phyloP scores from a whole-genome alignment of 2,797 vertebrate species.

The Paguma larvata region DNA sequence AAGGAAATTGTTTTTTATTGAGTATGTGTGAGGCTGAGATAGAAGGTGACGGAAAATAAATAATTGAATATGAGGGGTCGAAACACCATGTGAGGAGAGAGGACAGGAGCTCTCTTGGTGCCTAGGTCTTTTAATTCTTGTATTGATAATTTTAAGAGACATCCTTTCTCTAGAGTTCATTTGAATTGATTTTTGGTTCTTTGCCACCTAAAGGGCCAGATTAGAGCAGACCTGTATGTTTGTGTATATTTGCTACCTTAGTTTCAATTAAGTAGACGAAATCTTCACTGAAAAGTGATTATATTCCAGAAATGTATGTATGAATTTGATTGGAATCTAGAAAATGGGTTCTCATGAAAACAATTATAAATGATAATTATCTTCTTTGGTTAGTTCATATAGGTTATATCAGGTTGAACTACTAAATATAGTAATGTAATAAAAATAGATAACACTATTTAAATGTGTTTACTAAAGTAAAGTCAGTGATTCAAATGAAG shows the following conservation, averaged over 20 bases:
- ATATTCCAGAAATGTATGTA: conserved; percentile 37
- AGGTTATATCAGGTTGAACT: conserved; percentile 42
- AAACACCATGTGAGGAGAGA: not conserved
- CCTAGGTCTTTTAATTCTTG: not conserved
- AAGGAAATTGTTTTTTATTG: not conserved
- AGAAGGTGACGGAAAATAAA: not conserved
- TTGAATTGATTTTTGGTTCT: conserved; percentile 38
- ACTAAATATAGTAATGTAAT: conserved; percentile 44
- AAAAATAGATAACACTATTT: conserved; percentile 17
- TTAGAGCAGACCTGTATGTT: not conserved
- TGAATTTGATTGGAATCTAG: conserved; percentile 52
- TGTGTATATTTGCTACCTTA: not conserved
- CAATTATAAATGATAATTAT: conserved; percentile 40
- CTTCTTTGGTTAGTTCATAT: conserved; percentile 35
- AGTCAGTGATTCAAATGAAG: conserved; percentile 41
- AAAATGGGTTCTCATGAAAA: conserved; percentile 45
- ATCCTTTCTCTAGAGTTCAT: not conserved
- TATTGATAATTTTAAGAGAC: not conserved
- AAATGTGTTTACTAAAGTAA: conserved; percentile 28
- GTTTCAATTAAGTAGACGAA: conserved; percentile 16
- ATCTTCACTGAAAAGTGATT: conserved; percentile 41
- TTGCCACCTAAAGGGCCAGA: not conserved
- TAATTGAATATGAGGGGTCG: not conserved
- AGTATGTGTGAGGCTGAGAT: not conserved
- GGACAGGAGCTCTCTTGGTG: not conserved